phyloP scores from a whole-genome alignment of 1,140 invertebrate species.

The Heterodera schachtii region DNA sequence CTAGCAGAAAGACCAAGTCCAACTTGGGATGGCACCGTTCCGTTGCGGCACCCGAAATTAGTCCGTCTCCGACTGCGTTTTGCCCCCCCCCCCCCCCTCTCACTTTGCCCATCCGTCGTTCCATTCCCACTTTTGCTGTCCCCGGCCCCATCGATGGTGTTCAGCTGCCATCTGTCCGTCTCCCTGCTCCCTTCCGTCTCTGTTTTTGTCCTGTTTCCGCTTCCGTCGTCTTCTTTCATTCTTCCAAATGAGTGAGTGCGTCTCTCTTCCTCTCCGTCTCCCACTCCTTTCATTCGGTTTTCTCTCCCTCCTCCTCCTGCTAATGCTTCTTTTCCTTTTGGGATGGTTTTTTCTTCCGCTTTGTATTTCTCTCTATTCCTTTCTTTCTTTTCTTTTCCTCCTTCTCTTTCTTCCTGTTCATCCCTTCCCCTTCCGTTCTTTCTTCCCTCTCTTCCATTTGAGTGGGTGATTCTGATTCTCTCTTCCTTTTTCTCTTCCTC shows the following conservation, averaged over 20 bases:
- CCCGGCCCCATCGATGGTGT: not conserved
- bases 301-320: too few relatives aligned
- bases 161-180: not conserved
- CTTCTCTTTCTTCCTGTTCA: not conserved
- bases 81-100: too few relatives aligned
- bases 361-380: not conserved
- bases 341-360: too few relatives aligned
- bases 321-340: too few relatives aligned
- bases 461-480: too few relatives aligned
- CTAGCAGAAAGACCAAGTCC: conserved; percentile 58
- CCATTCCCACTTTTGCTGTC: not conserved
- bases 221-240: too few relatives aligned
- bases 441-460: not conserved
- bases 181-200: not conserved
- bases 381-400: not conserved
- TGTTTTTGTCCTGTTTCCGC: not conserved
- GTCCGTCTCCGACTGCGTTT: too few relatives aligned
- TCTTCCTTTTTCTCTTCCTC: not conserved
- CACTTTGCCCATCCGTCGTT: not conserved
- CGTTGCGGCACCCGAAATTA: too few relatives aligned
- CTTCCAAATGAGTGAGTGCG: too few relatives aligned
- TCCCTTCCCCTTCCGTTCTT: not conserved
- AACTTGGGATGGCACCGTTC: conserved; percentile 54
- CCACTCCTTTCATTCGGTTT: too few relatives aligned
- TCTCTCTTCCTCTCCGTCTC: too few relatives aligned